These are phyloP conservation scores for Cantharis lateralis DNA, from an alignment of 2,888 invertebrate species.

Conservation along the genomic window DNA sequence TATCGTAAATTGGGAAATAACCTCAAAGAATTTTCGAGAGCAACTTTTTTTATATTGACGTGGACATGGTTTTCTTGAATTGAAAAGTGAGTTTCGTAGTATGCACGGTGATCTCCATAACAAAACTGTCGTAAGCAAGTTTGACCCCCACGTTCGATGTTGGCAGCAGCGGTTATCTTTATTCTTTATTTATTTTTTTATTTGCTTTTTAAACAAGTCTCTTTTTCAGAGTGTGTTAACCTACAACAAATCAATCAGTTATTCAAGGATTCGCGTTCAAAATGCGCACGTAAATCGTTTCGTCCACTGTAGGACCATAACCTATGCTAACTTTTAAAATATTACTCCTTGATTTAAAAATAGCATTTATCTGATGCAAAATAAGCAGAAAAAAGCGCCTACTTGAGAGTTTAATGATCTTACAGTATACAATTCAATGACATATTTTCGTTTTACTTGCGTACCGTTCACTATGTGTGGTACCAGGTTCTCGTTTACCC, in stretches of 20 bases:
- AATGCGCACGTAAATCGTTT: slow-evolving; percentile 16
- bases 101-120: background rate
- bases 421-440: slow-evolving; percentile 6
- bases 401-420: slow-evolving; percentile 25
- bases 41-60: background rate
- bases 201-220: slow-evolving; percentile 52
- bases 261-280: slow-evolving; percentile 6
- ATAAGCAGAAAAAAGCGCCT: slow-evolving; percentile 12
- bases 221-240: slow-evolving; percentile 58
- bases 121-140: slow-evolving; percentile 9
- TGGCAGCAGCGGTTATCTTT: slow-evolving; percentile 39
- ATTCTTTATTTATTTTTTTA: slow-evolving; percentile 46
- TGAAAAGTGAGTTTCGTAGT: background rate
- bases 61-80: background rate
- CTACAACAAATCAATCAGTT: slow-evolving; percentile 43
- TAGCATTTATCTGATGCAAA: slow-evolving; percentile 39
- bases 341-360: slow-evolving; percentile 52
- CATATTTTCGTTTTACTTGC: background rate
- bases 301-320: slow-evolving; percentile 52
- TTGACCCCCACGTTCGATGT: slow-evolving; percentile 46
- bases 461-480: background rate
- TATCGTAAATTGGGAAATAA: background rate
- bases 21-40: background rate
- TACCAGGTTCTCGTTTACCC: background rate
- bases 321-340: slow-evolving; percentile 45